These are phyloP conservation scores for Cyclophora punctaria DNA, from an alignment of 2,888 invertebrate genomes.

Conservation along the genomic window DNA sequence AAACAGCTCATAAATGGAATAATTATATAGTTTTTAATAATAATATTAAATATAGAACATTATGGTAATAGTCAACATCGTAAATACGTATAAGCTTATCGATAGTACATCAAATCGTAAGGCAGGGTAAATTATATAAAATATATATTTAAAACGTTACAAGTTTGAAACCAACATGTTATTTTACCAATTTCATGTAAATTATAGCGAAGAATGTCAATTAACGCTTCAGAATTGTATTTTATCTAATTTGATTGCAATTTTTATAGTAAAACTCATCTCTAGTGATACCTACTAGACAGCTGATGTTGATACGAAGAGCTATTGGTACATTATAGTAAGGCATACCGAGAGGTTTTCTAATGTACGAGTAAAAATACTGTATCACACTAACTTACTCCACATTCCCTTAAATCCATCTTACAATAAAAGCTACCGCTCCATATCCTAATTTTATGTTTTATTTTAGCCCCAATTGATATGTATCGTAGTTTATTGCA, in stretches of 20 bases:
- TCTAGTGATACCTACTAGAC: slow-evolving; percentile 40
- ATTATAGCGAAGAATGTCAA: slow-evolving; percentile 33
- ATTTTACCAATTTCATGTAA: slow-evolving; percentile 7
- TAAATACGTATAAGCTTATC: slow-evolving; percentile 69
- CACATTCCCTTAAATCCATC: slow-evolving; percentile 39
- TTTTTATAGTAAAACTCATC: slow-evolving; percentile 26
- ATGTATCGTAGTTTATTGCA: slow-evolving; percentile 71
- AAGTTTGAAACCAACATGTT: too few relatives aligned
- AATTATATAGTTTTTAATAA: slow-evolving; percentile 21
- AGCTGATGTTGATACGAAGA: slow-evolving; percentile 21
- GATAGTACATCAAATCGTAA: slow-evolving; percentile 48
- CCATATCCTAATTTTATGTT: slow-evolving; percentile 48
- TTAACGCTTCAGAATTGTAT: slow-evolving; percentile 19
- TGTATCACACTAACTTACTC: slow-evolving; percentile 55
- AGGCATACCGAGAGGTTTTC: slow-evolving; percentile 60
- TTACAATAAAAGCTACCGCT: slow-evolving; percentile 62
- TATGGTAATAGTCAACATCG: slow-evolving; percentile 70
- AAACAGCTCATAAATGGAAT: slow-evolving; percentile 15
- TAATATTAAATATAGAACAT: slow-evolving; percentile 40
- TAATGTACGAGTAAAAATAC: slow-evolving; percentile 62
- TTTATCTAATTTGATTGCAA: slow-evolving; percentile 20
- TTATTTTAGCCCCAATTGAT: slow-evolving; percentile 68
- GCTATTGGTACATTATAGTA: slow-evolving; percentile 48
- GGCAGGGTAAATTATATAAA: slow-evolving; percentile 65
- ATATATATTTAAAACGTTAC: slow-evolving; percentile 39